Conservation (phyloP, 2,113 vertebrate species). For the Stomatorhinus ivindoensis region DNA sequence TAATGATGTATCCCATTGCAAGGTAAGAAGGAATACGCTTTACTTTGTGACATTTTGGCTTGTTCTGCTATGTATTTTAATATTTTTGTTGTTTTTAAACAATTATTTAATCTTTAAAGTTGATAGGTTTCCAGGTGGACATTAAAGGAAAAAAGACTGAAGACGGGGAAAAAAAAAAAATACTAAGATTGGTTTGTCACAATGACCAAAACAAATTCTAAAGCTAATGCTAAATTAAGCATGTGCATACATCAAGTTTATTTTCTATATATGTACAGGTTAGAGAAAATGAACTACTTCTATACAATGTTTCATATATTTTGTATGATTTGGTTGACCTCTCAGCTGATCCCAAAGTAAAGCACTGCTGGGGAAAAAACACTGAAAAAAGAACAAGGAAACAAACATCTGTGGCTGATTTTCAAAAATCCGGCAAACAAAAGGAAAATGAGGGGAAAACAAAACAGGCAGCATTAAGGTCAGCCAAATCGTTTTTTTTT, state of each 20-base stretch:
- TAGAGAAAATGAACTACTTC: conserved; percentile 69
- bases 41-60: conserved; percentile 63
- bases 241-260: conserved; percentile 58
- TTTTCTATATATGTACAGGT: conserved; percentile 69
- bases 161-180: not conserved
- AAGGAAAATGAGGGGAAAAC: conserved; percentile 37
- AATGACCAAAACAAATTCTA: conserved; percentile 73
- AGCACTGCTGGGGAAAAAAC: conserved; percentile 52
- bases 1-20: not conserved
- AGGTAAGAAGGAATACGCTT: not conserved
- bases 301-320: conserved; percentile 68
- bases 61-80: conserved; percentile 56
- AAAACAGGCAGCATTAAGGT: conserved; percentile 58
- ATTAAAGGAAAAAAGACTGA: not conserved
- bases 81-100: not conserved
- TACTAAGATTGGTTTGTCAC: conserved; percentile 71
- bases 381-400: conserved; percentile 38
- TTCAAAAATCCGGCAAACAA: conserved; percentile 30
- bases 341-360: conserved; percentile 55
- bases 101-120: not conserved
- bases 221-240: conserved; percentile 74
- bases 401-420: conserved; percentile 46
- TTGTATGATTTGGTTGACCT: conserved; percentile 56
- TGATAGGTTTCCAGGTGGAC: not conserved
- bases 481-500: conserved; percentile 46